Conservation (phyloP, 2,888 invertebrate species). For the Dioctria linearis region DNA sequence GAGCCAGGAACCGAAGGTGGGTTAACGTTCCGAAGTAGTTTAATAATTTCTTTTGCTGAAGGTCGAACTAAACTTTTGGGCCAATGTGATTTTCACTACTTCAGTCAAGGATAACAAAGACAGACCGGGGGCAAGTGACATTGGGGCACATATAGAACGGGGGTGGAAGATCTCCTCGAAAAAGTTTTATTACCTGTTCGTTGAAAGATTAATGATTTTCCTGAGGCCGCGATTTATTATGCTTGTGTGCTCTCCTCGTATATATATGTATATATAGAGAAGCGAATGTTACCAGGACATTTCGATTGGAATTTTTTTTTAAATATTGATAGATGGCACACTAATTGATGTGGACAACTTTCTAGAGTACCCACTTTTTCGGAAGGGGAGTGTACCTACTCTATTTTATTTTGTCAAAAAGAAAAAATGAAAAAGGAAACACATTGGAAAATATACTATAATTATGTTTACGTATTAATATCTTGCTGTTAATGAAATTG, state of each 20-base stretch:
- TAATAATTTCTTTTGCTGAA: conserved; percentile 41
- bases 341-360: too few species aligned
- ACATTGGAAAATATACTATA: too few species aligned
- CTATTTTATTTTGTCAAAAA: too few species aligned
- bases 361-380: too few species aligned
- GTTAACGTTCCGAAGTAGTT: conserved; percentile 6
- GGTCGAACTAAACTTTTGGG: conserved; percentile 24
- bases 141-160: not conserved
- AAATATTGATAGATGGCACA: too few species aligned
- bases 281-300: too few species aligned
- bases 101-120: conserved; percentile 15
- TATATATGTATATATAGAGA: too few species aligned
- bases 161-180: conserved; percentile 17
- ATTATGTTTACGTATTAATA: too few species aligned
- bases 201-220: conserved; percentile 45
- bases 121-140: conserved; percentile 18
- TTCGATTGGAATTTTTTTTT: too few species aligned
- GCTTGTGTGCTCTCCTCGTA: not conserved
- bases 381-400: too few species aligned
- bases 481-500: too few species aligned
- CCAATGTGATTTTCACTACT: conserved; percentile 29
- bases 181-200: conserved; percentile 45
- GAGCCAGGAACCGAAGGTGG: not conserved
- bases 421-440: too few species aligned
- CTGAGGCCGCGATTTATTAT: conserved; percentile 35